Evolutionary conservation across 2,113 vertebrate species (phyloP).

Genomic region (Paradisaea rubra): DNA sequence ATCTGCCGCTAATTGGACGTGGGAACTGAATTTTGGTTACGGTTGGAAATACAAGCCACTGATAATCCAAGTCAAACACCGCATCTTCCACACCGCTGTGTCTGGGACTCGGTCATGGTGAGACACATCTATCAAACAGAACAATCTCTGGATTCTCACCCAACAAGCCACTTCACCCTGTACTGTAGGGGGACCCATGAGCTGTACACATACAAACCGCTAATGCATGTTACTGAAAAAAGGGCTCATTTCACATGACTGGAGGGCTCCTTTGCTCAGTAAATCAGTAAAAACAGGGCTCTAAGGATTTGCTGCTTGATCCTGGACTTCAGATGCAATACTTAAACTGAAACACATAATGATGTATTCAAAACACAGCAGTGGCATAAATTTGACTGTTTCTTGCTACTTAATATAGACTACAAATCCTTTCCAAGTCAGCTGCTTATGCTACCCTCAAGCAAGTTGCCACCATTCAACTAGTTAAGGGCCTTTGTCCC

Average conservation of each 20-base stretch:
- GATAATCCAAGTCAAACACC: not conserved
- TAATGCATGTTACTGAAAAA: not conserved
- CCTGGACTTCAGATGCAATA: not conserved
- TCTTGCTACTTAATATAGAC: not conserved
- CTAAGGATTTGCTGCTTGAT: not conserved
- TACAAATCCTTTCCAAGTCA: not conserved
- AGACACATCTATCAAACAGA: not conserved
- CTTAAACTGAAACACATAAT: not conserved
- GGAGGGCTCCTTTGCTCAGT: not conserved
- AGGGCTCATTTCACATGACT: not conserved
- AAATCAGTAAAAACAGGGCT: not conserved
- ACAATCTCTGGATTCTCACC: not conserved
- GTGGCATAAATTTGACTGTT: not conserved
- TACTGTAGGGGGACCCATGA: not conserved
- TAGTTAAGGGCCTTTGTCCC: not conserved
- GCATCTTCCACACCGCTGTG: not conserved
- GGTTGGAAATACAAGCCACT: not conserved
- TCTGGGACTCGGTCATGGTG: not conserved
- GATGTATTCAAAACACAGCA: not conserved
- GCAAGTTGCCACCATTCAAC: not conserved
- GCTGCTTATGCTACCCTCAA: not conserved
- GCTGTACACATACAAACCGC: not conserved
- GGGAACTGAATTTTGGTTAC: not conserved
- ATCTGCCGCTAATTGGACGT: not conserved
- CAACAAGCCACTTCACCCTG: not conserved